Conservation (phyloP, 2,797 vertebrate species). For the Balearica regulorum region DNA sequence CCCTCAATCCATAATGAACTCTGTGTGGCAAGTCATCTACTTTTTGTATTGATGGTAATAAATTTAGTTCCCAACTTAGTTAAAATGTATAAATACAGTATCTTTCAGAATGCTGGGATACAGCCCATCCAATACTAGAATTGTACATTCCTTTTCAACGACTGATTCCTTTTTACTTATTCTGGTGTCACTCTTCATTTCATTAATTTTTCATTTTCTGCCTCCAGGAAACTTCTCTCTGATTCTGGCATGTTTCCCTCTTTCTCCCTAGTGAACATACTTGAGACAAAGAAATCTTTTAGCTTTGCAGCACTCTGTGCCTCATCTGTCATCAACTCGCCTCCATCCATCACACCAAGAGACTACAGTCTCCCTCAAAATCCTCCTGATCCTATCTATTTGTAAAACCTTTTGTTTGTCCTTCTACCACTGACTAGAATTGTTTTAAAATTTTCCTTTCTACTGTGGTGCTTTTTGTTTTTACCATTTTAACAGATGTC, state of each 20-base stretch:
- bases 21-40: neutral
- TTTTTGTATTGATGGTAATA: neutral
- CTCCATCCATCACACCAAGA: slow-evolving; percentile 46
- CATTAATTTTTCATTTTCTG: slow-evolving; percentile 71
- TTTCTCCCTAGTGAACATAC: slow-evolving; percentile 44
- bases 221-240: slow-evolving; percentile 66
- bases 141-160: slow-evolving; percentile 3
- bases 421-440: neutral
- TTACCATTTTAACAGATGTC: slow-evolving; percentile 13
- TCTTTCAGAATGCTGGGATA: neutral
- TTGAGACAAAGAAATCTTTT: slow-evolving; percentile 63
- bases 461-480: neutral
- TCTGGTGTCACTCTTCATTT: slow-evolving; percentile 65
- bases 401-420: slow-evolving; percentile 58
- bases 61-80: neutral
- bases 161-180: slow-evolving; percentile 61
- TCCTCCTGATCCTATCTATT: slow-evolving; percentile 43
- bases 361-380: slow-evolving; percentile 36
- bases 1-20: neutral
- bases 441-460: neutral
- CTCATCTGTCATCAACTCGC: slow-evolving; percentile 63
- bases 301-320: slow-evolving; percentile 56
- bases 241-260: slow-evolving; percentile 61
- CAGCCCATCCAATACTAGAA: neutral
- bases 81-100: neutral